Base-by-base conservation (phyloP, 2,888 invertebrate genomes). In the Leptinotarsa haldemani region DNA sequence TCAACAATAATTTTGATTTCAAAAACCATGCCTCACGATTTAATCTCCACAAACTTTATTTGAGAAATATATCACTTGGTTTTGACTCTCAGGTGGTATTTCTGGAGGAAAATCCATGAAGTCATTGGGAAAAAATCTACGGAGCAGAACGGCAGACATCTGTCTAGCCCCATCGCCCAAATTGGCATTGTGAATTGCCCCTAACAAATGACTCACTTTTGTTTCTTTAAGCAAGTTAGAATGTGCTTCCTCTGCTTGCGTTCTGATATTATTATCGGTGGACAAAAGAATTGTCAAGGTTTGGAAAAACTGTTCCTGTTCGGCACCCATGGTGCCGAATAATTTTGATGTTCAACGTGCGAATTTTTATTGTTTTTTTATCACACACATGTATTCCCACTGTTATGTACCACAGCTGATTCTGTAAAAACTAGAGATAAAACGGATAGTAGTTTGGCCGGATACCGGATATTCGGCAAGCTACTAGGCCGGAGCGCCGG, bases 101-200 rank as follows among this genome's bases (percentile, higher is more conserved):
- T 94, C 94, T n/a, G 96, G 93, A 88, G 95, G 97, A 88, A 97
- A 95, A 75, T 97, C 96, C 85, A 94, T 91, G 88, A 98, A 99
- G 82, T 97, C 96, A 53, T 94, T 93, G 66, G 96, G 94, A 85
- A 97, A 93, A 18, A 99, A 89, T 74, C 99, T 91, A 63, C 99
- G 93, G 80, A 99, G 89, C 77, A 99, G 90, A 50, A 99, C 97
- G 4, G 98, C 96, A n/a, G 97, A 95, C 90, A 98, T 94, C 81
- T 95, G 94, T 48, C 98, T 92, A 69, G 94, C 92, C 84, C 97
- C 97, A 83, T 96, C 95, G 22, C 92, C 90, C 79, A 94, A 90
- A 71, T 91, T 90, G 30, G 88, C 91, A 92, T 95, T 95, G 86
- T 94, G 94, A 74, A 97, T 90, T 22, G 95, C 93, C 75, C 92